phyloP scores from a whole-genome alignment of 2,797 vertebrate genomes.

The Darevskia nairensis region DNA sequence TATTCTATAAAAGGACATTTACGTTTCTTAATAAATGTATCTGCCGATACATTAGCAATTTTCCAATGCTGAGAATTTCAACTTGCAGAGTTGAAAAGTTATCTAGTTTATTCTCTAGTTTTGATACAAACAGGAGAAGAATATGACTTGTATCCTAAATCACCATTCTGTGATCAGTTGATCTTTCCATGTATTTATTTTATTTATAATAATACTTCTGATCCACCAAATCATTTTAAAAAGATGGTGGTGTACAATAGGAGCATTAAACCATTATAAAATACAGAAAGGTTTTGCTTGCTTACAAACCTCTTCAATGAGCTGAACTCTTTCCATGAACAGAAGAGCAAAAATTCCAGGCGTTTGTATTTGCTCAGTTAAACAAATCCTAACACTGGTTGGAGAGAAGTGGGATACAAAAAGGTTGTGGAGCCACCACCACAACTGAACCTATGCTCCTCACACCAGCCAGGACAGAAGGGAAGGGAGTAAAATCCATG shows the following conservation, averaged over 20 bases:
- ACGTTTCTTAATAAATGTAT: constrained; percentile 24
- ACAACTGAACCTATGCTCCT: too few species aligned
- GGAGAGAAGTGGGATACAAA: too few species aligned
- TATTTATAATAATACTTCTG: too few species aligned
- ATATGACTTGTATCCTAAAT: background rate
- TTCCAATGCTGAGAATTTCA: background rate
- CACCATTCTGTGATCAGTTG: background rate
- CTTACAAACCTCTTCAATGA: background rate
- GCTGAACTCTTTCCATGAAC: background rate
- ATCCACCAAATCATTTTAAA: too few species aligned
- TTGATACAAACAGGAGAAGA: background rate
- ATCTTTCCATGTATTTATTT: too few species aligned
- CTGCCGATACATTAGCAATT: constrained; percentile 13
- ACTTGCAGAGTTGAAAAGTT: constrained; percentile 14
- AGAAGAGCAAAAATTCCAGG: too few species aligned
- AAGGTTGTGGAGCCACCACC: too few species aligned
- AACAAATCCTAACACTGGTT: background rate
- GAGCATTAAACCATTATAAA: too few species aligned
- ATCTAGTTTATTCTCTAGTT: background rate
- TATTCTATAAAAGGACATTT: background rate
- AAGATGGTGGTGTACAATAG: too few species aligned
- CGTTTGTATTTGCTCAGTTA: background rate
- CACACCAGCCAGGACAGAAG: too few species aligned
- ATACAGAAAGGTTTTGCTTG: background rate
- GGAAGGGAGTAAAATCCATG: too few species aligned